Evolutionary conservation across 2,888 invertebrate genomes (phyloP), one percentile per base, ranked within the genome.

Genomic region (Stenoptilia bipunctidactyla): DNA sequence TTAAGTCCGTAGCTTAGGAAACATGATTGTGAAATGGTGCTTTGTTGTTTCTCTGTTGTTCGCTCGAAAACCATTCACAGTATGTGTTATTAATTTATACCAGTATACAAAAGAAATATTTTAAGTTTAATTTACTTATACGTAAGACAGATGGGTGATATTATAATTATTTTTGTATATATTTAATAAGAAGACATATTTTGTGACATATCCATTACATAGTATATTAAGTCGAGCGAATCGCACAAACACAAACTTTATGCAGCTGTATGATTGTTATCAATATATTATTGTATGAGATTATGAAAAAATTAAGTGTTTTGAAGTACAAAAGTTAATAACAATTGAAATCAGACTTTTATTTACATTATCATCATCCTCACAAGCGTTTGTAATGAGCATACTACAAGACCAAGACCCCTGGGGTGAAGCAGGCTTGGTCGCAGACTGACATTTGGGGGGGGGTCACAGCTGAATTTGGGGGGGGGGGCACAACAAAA

Each of bases 271-370:
- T 66, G 77, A 67, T 64, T 63, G 73, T 63, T 72, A 73, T 34
- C 13, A 14, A 34, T 73, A 71, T 71, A 74, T 71, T 69, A 67
- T 62, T 70, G 67, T 72, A 70, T 70, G 80, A 76, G 75, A 77
- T 79, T 75, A 72, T 57, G 50, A 50, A 51, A 52, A 60, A 61
- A 66, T 46, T 52, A 14, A 34, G 50, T 20, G 20, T 72, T 67
- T 76, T 71, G 66, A 75, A 80, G 79, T 80, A 80, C 80, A 80
- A 80, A 70, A 66, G 66, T 70, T 57, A 71, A 75, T 65, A 67
- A 72, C 58, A 67, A 55, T 13, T 33, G 15, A 12, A 20, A 27
- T 12, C 15, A 20, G 30, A 14, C 30, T 82, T 80, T 80, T 58
- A 79, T 64, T 76, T 42, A 20, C 8, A n/a, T n/a, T n/a, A n/a